Evolutionary conservation across 2,888 invertebrate species (phyloP).

Genomic region (Cybosia mesomella): DNA sequence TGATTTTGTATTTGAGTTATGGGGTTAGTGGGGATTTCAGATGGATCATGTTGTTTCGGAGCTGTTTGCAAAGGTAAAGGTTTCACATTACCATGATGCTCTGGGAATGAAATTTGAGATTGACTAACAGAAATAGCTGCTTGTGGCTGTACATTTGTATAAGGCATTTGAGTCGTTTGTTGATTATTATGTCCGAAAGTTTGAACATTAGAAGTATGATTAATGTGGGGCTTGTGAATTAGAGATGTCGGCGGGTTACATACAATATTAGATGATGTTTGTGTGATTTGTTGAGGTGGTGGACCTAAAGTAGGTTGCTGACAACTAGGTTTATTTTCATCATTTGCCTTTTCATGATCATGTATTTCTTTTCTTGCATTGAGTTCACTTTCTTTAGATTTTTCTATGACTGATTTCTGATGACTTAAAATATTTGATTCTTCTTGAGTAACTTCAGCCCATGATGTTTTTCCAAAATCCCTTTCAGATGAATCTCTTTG

Average conservation of each 20-base stretch:
- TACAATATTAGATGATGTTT: slow-evolving; percentile 42
- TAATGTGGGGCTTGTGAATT: slow-evolving; percentile 53
- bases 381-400: slow-evolving; percentile 63
- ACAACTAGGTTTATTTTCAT: slow-evolving; percentile 52
- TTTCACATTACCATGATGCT: slow-evolving; percentile 59
- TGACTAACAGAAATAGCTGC: slow-evolving; percentile 49
- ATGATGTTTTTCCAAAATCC: slow-evolving; percentile 78
- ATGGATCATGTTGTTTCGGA: slow-evolving; percentile 55
- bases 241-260: slow-evolving; percentile 53
- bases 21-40: slow-evolving; percentile 53
- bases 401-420: slow-evolving; percentile 61
- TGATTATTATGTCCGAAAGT: slow-evolving; percentile 56
- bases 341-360: slow-evolving; percentile 50
- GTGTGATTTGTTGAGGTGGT: slow-evolving; percentile 39
- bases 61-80: slow-evolving; percentile 49
- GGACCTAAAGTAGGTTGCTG: slow-evolving; percentile 42
- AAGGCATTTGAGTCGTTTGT: slow-evolving; percentile 58
- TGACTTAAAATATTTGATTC: slow-evolving; percentile 60
- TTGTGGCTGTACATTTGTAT: slow-evolving; percentile 42
- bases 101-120: slow-evolving; percentile 60
- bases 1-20: slow-evolving; percentile 63
- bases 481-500: slow-evolving; percentile 82
- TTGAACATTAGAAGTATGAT: slow-evolving; percentile 54
- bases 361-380: slow-evolving; percentile 56
- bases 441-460: slow-evolving; percentile 83